These are phyloP conservation scores for Stegostoma tigrinum DNA, from an alignment of 2,113 vertebrate genomes.

Conservation along the genomic window DNA sequence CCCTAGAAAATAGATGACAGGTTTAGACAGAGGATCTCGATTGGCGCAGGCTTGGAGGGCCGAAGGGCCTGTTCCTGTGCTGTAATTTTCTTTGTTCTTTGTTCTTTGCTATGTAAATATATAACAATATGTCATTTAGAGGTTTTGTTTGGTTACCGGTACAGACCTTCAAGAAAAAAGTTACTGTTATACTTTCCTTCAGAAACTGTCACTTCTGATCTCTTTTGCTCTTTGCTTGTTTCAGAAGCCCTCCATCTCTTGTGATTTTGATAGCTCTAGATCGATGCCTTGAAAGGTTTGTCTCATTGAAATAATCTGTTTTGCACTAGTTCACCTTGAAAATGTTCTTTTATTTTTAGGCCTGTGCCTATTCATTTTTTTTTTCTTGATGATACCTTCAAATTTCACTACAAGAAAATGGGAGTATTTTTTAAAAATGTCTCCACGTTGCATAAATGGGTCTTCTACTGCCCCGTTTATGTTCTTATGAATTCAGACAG, in stretches of 20 bases:
- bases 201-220: slow-evolving; percentile 10
- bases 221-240: background rate
- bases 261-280: background rate
- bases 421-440: background rate
- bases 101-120: background rate
- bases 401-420: background rate
- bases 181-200: background rate
- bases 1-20: too few relatives aligned
- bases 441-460: background rate
- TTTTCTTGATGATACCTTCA: background rate
- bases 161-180: slow-evolving; percentile 1
- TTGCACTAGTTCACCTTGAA: background rate
- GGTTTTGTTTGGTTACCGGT: background rate
- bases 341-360: background rate
- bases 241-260: background rate
- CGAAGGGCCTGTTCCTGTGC: too few relatives aligned
- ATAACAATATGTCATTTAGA: background rate
- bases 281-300: background rate
- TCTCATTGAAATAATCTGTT: background rate
- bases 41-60: too few relatives aligned
- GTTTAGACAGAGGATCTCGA: too few relatives aligned
- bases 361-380: background rate
- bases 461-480: background rate
- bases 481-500: background rate
- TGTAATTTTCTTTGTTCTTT: too few relatives aligned